Evolutionary conservation across 2,113 vertebrate genomes (phyloP), one percentile per base, ranked within the genome.

Genomic region (Elachura formosa): DNA sequence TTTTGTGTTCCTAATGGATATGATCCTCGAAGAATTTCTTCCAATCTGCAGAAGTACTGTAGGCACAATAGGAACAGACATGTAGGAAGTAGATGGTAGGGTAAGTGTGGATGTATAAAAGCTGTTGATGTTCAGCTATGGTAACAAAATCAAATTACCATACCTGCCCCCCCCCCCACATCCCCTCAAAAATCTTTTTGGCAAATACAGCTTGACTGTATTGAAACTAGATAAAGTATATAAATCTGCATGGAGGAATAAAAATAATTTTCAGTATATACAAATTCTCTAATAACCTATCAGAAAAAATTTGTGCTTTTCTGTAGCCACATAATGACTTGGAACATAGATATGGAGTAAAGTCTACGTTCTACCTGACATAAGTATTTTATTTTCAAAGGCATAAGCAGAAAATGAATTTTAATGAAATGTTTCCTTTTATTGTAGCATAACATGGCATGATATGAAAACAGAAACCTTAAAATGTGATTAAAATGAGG

Each of bases 161-260:
- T n/a, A n/a, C n/a, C n/a, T n/a, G n/a, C 4, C 4, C 5, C 10
- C 3, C 23, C 4, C 0, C 3, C 7, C 11, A 10, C 4, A 17
- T 9, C 51, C 10, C 43, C 19, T 20, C 26, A 51, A 29, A 31
- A 54, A 7, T 0, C 2, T 22, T 75, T 67, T 68, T 78, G 1
- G 14, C 54, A 52, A 12, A 31, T 72, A 64, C 2, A 93, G 6
- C 4, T 29, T 66, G 26, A 63, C 11, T 34, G 9, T 59, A 67
- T 23, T 38, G 63, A 55, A 94, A 75, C 11, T 58, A 62, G 24
- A 14, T 28, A n/a, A 87, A 61, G 3, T 33, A 2, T 59, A 45
- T 4, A 41, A 49, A 52, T 51, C 9, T 26, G 12, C 8, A 34
- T 9, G 55, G 38, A 59, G 12, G 5, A 52, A 73, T 7, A 17